Evolutionary conservation across 2,888 invertebrate genomes (phyloP), one percentile per base, ranked within the genome.

Genomic region (Malthinus seriepunctatus): DNA sequence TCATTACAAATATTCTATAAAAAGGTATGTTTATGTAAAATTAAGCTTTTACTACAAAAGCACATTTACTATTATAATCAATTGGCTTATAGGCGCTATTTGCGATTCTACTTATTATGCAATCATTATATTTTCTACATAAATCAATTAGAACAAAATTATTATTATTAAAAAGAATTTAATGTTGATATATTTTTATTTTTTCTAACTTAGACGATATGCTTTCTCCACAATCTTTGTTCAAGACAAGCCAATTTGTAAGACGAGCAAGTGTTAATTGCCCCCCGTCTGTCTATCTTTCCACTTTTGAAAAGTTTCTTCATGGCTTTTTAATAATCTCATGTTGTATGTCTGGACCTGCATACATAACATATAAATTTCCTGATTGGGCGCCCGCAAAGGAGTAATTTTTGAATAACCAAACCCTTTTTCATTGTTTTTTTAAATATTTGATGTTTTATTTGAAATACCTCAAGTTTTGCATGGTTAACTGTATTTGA

Each of bases 271-370:
- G 9, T 0, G 8, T 42, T 12, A 11, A 2, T 15, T 39, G 52
- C 8, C 52, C 52, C 9, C 51, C 51, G 10, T 38, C 38, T 31
- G 48, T 47, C 6, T 31, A 11, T 2, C n/a, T 52, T 3, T 37
- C 57, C 3, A 32, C 39, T 33, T 1, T 2, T 5, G 52, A 57
- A 3, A 42, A 35, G 34, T 2, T 15, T 11, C 2, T 52, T 8
- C 57, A 57, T 10, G 51, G 34, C 5, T 5, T 32, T 1, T 6
- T 57, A 35, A 52, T 57, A n/a, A 1, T 0, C 3, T 11, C 6
- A 1, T 15, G 46, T 10, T 38, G 37, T n/a, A 6, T 54, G 7
- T 47, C 47, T 12, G 12, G 46, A 0, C 54, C 54, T 23, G 9
- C 8, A 3, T 39, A 32, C 32, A n/a, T 46, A 32, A 54, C 38